Evolutionary conservation across 2,113 vertebrate genomes (phyloP).

Genomic region (Mugil cephalus): DNA sequence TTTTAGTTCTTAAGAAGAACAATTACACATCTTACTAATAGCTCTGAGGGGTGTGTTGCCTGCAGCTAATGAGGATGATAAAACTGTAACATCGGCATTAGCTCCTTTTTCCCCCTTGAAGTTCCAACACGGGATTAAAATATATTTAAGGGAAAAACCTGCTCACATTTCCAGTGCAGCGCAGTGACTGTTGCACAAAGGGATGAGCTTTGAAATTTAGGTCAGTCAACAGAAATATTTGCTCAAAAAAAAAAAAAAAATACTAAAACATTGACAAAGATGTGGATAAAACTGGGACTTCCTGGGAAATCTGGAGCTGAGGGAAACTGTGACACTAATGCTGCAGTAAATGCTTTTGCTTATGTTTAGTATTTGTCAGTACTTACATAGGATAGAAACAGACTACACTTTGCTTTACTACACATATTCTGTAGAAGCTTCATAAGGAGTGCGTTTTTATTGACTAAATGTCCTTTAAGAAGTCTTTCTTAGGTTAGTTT

Average conservation of each 20-base stretch:
- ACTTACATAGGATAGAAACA: too few species aligned
- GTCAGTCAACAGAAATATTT: conserved; percentile 32
- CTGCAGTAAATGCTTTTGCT: conserved; percentile 34
- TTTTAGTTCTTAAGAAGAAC: conserved; percentile 15
- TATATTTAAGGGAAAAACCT: conserved; percentile 3
- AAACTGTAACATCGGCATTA: conserved; percentile 18
- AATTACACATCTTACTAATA: background rate
- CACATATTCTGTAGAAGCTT: too few species aligned
- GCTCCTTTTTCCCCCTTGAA: background rate
- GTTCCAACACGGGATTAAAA: background rate
- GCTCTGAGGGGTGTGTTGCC: conserved; percentile 16
- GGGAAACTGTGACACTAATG: conserved; percentile 20
- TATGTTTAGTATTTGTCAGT: conserved; percentile 2
- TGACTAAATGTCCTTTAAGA: too few species aligned
- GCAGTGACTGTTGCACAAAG: conserved; percentile 1
- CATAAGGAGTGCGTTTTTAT: too few species aligned
- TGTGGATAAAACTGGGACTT: conserved; percentile 18
- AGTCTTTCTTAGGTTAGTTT: too few species aligned
- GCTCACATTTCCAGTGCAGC: conserved; percentile 4
- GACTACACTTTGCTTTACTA: too few species aligned
- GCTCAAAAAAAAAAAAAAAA: conserved; percentile 31
- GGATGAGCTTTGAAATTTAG: conserved; percentile 40
- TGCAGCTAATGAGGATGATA: conserved; percentile 15
- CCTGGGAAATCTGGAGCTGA: conserved; percentile 10
- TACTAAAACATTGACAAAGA: conserved; percentile 39